A percentile compares a stretch with the other conserved stretches of the same genome.
phyloP scores from a whole-genome alignment of 2,797 vertebrate genomes.

The Neopelma chrysocephalum region DNA sequence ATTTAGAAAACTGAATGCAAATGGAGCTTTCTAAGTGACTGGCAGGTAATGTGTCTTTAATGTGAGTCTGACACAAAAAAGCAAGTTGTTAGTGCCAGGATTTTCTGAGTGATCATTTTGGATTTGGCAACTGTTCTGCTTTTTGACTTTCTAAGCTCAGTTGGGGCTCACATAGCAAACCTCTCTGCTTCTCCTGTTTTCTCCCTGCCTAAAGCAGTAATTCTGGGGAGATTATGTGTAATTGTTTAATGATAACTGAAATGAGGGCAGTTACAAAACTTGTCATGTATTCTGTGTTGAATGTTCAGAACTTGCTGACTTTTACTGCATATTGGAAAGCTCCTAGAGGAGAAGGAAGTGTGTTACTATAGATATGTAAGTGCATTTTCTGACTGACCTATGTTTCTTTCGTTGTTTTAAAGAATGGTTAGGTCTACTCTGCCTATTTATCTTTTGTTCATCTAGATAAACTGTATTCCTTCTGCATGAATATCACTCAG shows the following conservation, averaged over 20 bases:
- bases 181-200: background rate
- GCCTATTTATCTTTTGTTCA: background rate
- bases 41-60: background rate
- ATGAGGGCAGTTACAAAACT: background rate
- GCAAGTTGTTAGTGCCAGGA: background rate
- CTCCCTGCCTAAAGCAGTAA: background rate
- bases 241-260: background rate
- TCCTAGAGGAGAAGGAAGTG: background rate
- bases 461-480: background rate
- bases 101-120: background rate
- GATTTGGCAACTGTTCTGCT: background rate
- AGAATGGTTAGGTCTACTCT: background rate
- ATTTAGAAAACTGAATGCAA: background rate
- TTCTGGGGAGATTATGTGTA: background rate
- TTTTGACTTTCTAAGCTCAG: background rate
- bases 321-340: background rate
- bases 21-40: background rate
- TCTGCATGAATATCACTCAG: background rate
- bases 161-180: background rate
- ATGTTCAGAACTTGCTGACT: background rate
- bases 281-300: background rate
- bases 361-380: background rate
- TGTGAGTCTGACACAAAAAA: background rate
- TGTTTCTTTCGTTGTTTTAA: background rate
- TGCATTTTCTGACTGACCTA: background rate